Evolutionary conservation across 2,797 vertebrate genomes (phyloP), one percentile per base, ranked within the genome.

Genomic region (Podargus strigoides): DNA sequence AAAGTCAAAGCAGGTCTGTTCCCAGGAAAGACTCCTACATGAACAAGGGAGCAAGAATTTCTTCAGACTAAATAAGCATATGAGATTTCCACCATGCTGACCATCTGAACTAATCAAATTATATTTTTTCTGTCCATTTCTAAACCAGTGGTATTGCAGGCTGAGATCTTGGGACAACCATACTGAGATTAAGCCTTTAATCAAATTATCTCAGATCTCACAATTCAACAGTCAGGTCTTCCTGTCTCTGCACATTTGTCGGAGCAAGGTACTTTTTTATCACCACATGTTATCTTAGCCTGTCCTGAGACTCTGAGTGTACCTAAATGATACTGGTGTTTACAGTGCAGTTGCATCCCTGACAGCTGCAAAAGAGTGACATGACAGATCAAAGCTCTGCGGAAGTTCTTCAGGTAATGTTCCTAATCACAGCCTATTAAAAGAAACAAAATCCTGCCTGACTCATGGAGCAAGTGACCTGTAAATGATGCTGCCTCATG

Each of bases 381-480:
- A 79, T 0, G 1, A 47, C 34, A 91, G 67, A 90, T 85, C 88
- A 93, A 95, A 96, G 92, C 67, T 79, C 55, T 82, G 26, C 55
- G 59, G 67, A 95, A 91, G 85, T 82, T 81, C 27, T 79, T 79
- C 85, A 94, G 70, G 76, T 93, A 89, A 68, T 39, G 68, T 80
- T 81, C 59, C 49, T 93, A 89, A 93, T 95, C 78, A 86, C 60
- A 90, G 68, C 14, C 74, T 81, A 44, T 91, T 85, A 90, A 82
- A 86, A 84, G 88, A 90, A 95, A 91, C 68, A 93, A 80, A 91
- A 87, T 72, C 46, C 46, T 81, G 22, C 30, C 60, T 78, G 46
- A 87, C 42, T 89, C 68, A 72, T 58, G 44, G 46, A 91, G 62
- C 27, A 94, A 82, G 59, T 63, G 85, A 95, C 70, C 80, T 92